phyloP scores from a whole-genome alignment of 2,888 invertebrate genomes.

The Bursaphelenchus okinawaensis region DNA sequence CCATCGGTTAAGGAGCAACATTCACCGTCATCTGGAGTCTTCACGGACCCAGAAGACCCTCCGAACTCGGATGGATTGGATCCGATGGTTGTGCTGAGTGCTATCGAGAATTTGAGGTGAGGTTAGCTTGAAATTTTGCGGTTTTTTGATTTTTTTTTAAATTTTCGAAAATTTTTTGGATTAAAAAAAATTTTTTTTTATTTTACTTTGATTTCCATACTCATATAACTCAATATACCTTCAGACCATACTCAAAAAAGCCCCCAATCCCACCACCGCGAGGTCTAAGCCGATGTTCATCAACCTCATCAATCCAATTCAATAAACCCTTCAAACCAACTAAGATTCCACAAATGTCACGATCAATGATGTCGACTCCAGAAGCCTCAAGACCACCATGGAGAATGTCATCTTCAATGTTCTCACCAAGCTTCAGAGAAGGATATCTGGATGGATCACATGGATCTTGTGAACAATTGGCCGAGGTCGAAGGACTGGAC shows the following conservation, averaged over 20 bases:
- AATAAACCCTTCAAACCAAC: conserved; percentile 11
- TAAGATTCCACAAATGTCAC: conserved; percentile 5
- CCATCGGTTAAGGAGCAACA: background rate
- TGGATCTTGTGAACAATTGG: conserved; percentile 21
- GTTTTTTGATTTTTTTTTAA: too few species aligned
- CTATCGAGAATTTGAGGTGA: background rate
- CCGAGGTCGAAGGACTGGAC: background rate
- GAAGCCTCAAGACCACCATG: background rate
- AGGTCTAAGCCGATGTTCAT: background rate
- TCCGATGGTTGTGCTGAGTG: background rate
- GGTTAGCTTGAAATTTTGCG: too few species aligned
- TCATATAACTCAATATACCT: background rate
- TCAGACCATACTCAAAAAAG: background rate
- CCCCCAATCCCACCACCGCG: background rate
- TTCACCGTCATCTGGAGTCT: background rate
- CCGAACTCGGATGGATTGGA: background rate
- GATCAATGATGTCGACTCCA: background rate
- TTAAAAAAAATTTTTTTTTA: too few species aligned
- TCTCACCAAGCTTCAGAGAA: background rate
- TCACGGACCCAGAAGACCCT: background rate
- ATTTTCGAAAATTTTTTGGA: too few species aligned
- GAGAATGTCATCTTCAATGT: background rate
- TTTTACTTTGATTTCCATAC: too few species aligned
- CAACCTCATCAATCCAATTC: background rate
- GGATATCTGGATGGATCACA: background rate